A percentile compares a stretch with the other conserved stretches of the same genome.
Evolutionary conservation across 2,113 vertebrate species (phyloP).

Genomic region (Gobio gobio): DNA sequence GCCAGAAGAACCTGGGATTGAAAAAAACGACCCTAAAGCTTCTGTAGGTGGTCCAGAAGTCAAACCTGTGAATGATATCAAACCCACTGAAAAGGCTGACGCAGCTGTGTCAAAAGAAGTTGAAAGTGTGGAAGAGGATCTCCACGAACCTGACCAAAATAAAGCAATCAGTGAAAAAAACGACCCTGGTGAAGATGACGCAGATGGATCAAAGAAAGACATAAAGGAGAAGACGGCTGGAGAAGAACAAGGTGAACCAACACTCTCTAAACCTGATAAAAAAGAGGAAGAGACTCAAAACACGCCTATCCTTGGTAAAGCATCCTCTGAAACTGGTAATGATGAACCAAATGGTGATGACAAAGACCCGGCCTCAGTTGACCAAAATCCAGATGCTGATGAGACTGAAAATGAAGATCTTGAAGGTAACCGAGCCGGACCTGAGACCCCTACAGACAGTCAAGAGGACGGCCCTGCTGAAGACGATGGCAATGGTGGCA

Average conservation of each 20-base stretch:
- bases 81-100: no score
- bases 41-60: background rate
- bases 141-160: rapidly evolving
- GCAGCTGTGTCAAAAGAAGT: background rate
- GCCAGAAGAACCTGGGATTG: background rate
- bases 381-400: background rate
- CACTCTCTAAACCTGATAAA: background rate
- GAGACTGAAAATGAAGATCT: background rate
- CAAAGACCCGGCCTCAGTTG: background rate
- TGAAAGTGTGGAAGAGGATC: background rate
- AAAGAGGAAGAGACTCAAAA: background rate
- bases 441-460: background rate
- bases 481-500: background rate
- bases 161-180: rapidly evolving
- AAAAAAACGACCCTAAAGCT: background rate
- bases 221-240: background rate
- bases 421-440: background rate
- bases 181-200: no score
- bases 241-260: background rate
- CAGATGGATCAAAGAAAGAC: background rate
- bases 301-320: no score
- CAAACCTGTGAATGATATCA: background rate
- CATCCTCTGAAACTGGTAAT: background rate
- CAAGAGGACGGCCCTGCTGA: no score
- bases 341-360: background rate